Percentiles rank a stretch among this genome's conserved stretches.
Evolutionary conservation across 2,113 vertebrate genomes (phyloP).

Genomic region (Calidris pygmaea): DNA sequence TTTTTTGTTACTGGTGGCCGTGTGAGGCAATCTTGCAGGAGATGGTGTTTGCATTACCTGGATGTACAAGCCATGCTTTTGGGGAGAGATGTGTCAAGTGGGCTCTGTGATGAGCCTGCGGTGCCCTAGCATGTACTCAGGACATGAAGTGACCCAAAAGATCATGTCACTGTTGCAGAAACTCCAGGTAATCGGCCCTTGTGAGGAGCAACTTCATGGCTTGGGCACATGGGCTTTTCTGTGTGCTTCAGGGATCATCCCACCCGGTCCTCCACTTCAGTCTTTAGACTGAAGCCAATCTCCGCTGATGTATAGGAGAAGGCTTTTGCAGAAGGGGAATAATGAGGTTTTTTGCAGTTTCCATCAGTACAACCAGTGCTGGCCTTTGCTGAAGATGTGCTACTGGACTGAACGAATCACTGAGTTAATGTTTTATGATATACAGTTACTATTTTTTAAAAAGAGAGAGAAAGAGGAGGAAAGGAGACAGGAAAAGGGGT

Average conservation of each 20-base stretch:
- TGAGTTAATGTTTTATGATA: background rate
- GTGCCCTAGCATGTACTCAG: background rate
- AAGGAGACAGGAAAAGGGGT: background rate
- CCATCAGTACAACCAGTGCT: background rate
- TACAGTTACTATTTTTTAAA: background rate
- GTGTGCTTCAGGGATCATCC: background rate
- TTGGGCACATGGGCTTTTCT: background rate
- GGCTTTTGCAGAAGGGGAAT: background rate
- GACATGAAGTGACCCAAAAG: background rate
- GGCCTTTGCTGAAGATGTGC: background rate
- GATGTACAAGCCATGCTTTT: background rate
- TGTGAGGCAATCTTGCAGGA: background rate
- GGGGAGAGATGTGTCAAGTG: background rate
- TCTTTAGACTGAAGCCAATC: background rate
- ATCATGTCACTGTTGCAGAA: background rate
- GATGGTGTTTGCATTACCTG: background rate
- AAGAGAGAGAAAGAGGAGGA: background rate
- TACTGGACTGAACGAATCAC: background rate
- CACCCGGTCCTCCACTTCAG: rapidly evolving
- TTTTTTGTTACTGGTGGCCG: background rate
- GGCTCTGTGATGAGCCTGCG: background rate
- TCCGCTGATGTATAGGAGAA: background rate
- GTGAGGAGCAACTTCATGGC: background rate
- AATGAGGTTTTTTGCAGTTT: background rate
- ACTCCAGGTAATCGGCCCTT: background rate